Conservation (phyloP, 2,888 invertebrate species). For the Bhutanitis thaidina region DNA sequence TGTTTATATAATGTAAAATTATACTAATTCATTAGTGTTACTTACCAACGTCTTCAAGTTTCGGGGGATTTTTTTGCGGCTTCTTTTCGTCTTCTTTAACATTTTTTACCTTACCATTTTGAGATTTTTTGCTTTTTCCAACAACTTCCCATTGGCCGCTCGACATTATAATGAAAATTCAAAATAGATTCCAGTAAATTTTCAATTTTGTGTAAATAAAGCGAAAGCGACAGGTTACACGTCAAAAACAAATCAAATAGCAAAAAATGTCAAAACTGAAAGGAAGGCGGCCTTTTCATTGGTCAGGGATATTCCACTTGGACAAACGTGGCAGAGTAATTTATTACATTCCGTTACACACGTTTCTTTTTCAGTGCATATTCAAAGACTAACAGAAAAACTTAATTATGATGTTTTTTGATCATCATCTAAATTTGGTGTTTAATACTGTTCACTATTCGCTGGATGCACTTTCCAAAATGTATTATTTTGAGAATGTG, state of each 20-base stretch:
- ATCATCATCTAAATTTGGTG: no score
- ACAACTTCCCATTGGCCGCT: conserved; percentile 86
- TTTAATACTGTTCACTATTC: no score
- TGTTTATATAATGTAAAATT: not conserved
- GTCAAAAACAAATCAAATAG: conserved; percentile 60
- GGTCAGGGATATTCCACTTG: conserved; percentile 64
- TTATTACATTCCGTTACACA: conserved; percentile 27
- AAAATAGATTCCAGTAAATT: conserved; percentile 23
- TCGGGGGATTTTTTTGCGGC: conserved; percentile 81
- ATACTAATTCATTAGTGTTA: conserved; percentile 32
- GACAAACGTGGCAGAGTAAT: conserved; percentile 64
- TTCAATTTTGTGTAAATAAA: conserved; percentile 62
- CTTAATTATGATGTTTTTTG: no score
- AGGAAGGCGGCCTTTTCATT: conserved; percentile 43
- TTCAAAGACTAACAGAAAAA: no score
- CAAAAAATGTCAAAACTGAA: conserved; percentile 46
- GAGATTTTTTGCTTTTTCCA: conserved; percentile 82
- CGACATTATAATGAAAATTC: conserved; percentile 51
- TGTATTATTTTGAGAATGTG: no score
- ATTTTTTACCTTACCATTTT: conserved; percentile 72
- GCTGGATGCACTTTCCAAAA: no score
- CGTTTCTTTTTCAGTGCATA: no score
- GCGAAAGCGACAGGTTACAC: conserved; percentile 65
- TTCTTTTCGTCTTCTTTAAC: conserved; percentile 82
- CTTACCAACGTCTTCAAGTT: conserved; percentile 88